A percentile compares a stretch with the other conserved stretches of the same genome.
Conservation (phyloP, 1,140 invertebrate genomes). For the Bicyclus anynana region DNA sequence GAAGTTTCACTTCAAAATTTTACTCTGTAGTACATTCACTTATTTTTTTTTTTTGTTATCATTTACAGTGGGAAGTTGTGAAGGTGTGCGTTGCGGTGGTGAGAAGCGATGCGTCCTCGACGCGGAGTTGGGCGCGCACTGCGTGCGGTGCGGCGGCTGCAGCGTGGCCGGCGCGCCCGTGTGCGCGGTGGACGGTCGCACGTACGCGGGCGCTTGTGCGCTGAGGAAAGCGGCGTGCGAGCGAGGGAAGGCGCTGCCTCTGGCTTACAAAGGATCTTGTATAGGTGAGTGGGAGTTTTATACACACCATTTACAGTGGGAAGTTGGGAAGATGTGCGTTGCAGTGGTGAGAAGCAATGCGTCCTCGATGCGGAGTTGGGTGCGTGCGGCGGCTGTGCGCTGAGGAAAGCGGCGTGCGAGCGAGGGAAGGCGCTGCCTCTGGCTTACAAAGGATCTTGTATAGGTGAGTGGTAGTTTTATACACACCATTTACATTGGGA, state of each 20-base stretch:
- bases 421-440: slow-evolving; percentile 90
- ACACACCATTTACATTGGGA: slow-evolving; percentile 71
- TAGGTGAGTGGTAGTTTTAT: slow-evolving; percentile 35
- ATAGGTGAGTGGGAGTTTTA: slow-evolving; percentile 39
- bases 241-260: slow-evolving; percentile 87
- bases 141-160: slow-evolving; percentile 88
- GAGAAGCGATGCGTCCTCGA: slow-evolving; percentile 91
- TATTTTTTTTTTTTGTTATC: no score
- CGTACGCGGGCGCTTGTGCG: slow-evolving; percentile 92
- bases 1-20: no score
- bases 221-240: slow-evolving; percentile 89
- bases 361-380: slow-evolving; percentile 90
- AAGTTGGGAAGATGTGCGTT: slow-evolving; percentile 87
- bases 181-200: slow-evolving; percentile 91
- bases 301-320: slow-evolving; percentile 78
- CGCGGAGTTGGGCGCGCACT: slow-evolving; percentile 90
- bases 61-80: slow-evolving; percentile 83
- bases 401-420: slow-evolving; percentile 89
- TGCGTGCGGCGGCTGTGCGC: slow-evolving; percentile 90
- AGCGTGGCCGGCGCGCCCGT: slow-evolving; percentile 81
- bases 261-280: slow-evolving; percentile 92
- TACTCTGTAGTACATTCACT: no score
- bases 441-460: slow-evolving; percentile 91
- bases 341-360: slow-evolving; percentile 88
- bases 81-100: slow-evolving; percentile 86